Evolutionary conservation across 2,888 invertebrate genomes (phyloP).

Genomic region (Leptopterna dolabrata): DNA sequence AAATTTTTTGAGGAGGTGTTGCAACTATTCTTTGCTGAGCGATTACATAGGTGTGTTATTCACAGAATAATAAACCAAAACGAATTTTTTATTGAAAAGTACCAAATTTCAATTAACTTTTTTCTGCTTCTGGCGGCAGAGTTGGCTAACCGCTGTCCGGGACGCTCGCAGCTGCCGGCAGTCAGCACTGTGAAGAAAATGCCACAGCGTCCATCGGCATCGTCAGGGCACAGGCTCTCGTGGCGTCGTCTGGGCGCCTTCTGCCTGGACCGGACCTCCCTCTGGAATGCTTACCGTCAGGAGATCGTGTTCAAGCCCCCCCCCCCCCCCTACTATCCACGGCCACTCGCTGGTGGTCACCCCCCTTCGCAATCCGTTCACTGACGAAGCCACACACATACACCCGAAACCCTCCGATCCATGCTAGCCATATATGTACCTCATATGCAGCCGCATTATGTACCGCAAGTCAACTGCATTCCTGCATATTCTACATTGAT

Average conservation of each 20-base stretch:
- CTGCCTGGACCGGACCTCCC: constrained; percentile 37
- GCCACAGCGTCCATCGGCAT: not conserved
- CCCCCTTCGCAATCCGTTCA: not conserved
- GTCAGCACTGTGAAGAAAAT: too few relatives aligned
- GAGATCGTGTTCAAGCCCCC: constrained; percentile 22
- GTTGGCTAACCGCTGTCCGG: too few relatives aligned
- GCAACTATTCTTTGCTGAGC: too few relatives aligned
- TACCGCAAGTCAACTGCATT: not conserved
- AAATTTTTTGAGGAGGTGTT: too few relatives aligned
- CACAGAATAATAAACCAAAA: too few relatives aligned
- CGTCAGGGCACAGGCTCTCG: not conserved
- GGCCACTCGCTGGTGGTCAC: not conserved
- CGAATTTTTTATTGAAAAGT: too few relatives aligned
- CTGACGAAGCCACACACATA: constrained; percentile 2
- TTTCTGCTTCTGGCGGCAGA: too few relatives aligned
- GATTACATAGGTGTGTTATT: too few relatives aligned
- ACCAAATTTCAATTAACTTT: too few relatives aligned
- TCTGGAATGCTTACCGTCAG: constrained; percentile 37
- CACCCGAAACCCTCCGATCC: not conserved
- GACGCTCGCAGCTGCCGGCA: too few relatives aligned
- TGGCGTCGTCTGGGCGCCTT: constrained; percentile 48
- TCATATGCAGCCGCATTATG: too few relatives aligned
- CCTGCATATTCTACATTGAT: not conserved
- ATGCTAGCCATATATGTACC: too few relatives aligned
- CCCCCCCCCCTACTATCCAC: not conserved